Base-by-base conservation (phyloP, 1,140 invertebrate genomes). In the Pseudomyrmex flavicornis region DNA sequence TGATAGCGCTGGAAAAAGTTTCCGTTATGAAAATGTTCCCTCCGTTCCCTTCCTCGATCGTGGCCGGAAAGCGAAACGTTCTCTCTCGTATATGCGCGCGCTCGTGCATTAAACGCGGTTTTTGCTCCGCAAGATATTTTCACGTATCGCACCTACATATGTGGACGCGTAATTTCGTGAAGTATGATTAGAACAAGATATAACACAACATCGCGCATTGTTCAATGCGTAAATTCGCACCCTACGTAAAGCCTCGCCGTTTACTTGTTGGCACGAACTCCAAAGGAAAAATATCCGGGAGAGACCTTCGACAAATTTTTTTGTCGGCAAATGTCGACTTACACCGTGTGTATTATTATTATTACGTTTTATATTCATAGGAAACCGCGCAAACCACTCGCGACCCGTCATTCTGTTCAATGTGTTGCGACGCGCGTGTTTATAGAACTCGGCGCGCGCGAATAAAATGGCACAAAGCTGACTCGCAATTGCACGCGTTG, bases 381-480 rank as follows among this genome's bases (percentile, higher is more conserved):
- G 52, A 50, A 79, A 58, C 48, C 63, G 26, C 22, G 26, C 62
- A 68, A 77, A 77, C 54, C 3, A 35, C 26, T 35, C 26, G 3
- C 26, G 56, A 44, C 48, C 63, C 50, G 50, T 35, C 15, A 58
- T 69, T 79, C 63, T 59, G 52, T 20, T 8, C 4, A 10, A 35
- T 35, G 35, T 35, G 35, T 35, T 13, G 50, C 2, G 26, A 26
- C n/a, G 35, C 13, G 73, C n/a, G 15, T 66, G 76, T 69, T 70
- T 79, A 66, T 44, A 20, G 52, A 79, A 79, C 70, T 70, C 76
- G 35, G 35, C 35, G 35, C 44, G 76, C 69, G 22, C 63, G 75
- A 79, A 65, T 79, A 79, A 79, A 79, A 79, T 79, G 46, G 75
- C 69, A 79, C 75, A 69, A 79, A 79, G 52, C 75, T 79, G 75